These are phyloP conservation scores for Aplodontia rufa DNA, from an alignment of 2,113 vertebrate species.

Conservation along the genomic window DNA sequence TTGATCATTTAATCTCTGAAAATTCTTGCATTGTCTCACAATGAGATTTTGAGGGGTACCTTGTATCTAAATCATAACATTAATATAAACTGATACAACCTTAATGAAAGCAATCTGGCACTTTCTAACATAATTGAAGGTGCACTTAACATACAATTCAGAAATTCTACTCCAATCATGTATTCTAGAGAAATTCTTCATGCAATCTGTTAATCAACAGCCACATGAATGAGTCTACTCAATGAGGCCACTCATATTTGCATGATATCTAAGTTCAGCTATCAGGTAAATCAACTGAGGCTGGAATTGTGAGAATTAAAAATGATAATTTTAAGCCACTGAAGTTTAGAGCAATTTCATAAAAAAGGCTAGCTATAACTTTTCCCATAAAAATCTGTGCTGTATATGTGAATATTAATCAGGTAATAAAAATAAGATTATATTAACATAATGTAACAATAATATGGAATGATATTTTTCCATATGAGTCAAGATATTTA, in stretches of 20 bases:
- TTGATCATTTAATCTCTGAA: no score
- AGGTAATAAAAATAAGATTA: slow-evolving; percentile 20
- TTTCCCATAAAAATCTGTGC: neutral
- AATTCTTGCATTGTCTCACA: no score
- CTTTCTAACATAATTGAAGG: neutral
- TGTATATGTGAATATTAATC: neutral
- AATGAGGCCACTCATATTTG: neutral
- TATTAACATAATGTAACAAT: neutral
- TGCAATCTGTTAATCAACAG: neutral
- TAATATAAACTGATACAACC: neutral
- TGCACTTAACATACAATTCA: neutral
- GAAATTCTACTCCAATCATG: neutral
- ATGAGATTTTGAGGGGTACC: no score
- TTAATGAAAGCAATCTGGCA: neutral
- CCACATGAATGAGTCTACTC: neutral
- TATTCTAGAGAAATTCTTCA: neutral
- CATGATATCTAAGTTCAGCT: neutral
- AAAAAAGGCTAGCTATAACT: neutral
- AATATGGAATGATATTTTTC: neutral
- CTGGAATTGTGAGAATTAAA: neutral
- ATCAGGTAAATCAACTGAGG: neutral
- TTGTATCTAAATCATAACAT: no score
- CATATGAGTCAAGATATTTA: neutral
- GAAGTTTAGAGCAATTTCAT: neutral
- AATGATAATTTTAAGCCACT: neutral